A percentile compares a stretch with the other conserved stretches of the same genome.
phyloP scores from a whole-genome alignment of 2,888 invertebrate genomes.

The Calliscelio sp. region DNA sequence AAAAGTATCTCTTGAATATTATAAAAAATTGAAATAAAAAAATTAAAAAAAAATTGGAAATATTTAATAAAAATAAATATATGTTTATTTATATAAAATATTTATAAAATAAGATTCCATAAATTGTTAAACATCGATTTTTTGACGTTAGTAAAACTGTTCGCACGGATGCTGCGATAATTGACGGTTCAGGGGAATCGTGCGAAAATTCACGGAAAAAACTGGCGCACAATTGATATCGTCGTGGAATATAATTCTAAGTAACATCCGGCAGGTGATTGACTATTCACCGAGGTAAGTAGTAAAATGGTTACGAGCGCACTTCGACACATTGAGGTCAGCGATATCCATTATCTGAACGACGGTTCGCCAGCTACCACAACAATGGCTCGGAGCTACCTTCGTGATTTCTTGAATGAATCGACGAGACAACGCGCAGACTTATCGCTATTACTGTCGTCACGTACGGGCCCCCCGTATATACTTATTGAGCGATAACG shows the following conservation, averaged over 20 bases:
- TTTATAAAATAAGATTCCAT: too few species aligned
- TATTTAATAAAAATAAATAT: too few species aligned
- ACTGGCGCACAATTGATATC: constrained; percentile 36
- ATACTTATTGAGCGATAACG: constrained; percentile 58
- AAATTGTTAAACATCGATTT: too few species aligned
- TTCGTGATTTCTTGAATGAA: constrained; percentile 59
- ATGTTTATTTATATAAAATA: too few species aligned
- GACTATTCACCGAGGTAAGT: constrained; percentile 60
- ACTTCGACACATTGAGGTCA: constrained; percentile 67
- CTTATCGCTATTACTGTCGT: constrained; percentile 50
- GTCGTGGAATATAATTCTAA: constrained; percentile 53
- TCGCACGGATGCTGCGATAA: too few species aligned
- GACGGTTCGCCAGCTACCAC: constrained; percentile 34
- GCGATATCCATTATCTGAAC: constrained; percentile 65
- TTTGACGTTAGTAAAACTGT: too few species aligned
- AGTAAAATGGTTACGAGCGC: constrained; percentile 60
- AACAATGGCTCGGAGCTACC: constrained; percentile 45
- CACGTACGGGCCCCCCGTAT: constrained; percentile 39
- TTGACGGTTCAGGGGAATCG: constrained; percentile 6
- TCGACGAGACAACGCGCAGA: constrained; percentile 59
- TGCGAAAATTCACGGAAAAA: constrained; percentile 50
- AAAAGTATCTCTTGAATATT: too few species aligned
- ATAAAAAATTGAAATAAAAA: too few species aligned
- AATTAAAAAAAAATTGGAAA: too few species aligned
- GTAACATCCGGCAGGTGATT: constrained; percentile 69